Base-by-base conservation (phyloP, 2,888 invertebrate species). In the Epinotia brunnichana region DNA sequence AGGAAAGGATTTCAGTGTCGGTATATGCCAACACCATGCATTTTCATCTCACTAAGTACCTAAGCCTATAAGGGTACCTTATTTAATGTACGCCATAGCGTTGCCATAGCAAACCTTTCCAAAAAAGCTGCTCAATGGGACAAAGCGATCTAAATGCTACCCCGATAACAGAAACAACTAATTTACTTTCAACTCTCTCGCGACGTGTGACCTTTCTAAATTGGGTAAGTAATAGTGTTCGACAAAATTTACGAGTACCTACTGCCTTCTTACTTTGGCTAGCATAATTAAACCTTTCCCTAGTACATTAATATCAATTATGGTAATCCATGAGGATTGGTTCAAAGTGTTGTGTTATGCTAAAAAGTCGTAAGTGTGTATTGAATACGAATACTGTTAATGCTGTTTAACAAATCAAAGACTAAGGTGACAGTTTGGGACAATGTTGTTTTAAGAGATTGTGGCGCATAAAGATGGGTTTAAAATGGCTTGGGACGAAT, bases 301-400 rank as follows among this genome's bases (percentile, higher is more conserved):
- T 78, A 82, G 84, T 85, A 87, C 90, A 88, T 90, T 89, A 86
- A 89, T 90, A 89, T 88, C 89, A 88, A 89, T 90, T 90, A 90
- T 89, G 87, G 87, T 90, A 89, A 90, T 90, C 87, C 87, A 70
- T 74, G 78, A 79, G 77, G 81, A 85, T 85, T 82, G 85, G 83
- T 83, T 87, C 81, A 85, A 35, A 35, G 82, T 83, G 80, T 81
- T 82, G 78, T 76, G 17, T 44, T 29, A 41, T 11, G n/a, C 61
- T 19, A 44, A 35, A 59, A 54, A 19, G 53, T 54, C n/a, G 7
- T 56, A 66, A 17, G 53, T 64, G 53, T 9, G 7, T 51, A 63
- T 54, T 21, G 39, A 21, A 35, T 10, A 39, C n/a, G 2, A 10
- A 29, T 24, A 4, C 2, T 2, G 24, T 24, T 21, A 57, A 24